Percentiles rank a stretch among this genome's conserved stretches.
Evolutionary conservation across 2,797 vertebrate species (phyloP).

Genomic region (Phoeniculus purpureus): DNA sequence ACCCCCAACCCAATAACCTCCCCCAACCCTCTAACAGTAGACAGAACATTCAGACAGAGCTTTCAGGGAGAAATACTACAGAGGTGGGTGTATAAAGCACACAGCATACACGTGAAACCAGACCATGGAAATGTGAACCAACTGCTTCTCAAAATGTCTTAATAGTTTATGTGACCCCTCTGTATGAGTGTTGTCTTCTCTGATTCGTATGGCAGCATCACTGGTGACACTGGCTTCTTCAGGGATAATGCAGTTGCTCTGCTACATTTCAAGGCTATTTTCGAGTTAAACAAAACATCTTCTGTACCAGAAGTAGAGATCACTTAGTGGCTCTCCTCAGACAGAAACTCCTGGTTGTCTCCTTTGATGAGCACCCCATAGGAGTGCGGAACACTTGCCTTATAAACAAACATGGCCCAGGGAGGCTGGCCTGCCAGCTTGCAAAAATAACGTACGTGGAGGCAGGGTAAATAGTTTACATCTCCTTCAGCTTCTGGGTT

Average conservation of each 20-base stretch:
- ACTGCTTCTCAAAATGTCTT: not conserved
- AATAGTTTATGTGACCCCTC: not conserved
- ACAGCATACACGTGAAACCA: not conserved
- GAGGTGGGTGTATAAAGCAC: not conserved
- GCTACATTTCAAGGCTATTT: slow-evolving; percentile 8
- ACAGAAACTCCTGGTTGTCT: slow-evolving; percentile 15
- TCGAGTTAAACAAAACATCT: slow-evolving; percentile 40
- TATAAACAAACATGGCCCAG: slow-evolving; percentile 43
- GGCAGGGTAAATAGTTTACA: slow-evolving; percentile 67
- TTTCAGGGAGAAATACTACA: not conserved
- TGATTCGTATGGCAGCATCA: not conserved
- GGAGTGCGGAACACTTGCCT: not conserved
- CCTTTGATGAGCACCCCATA: not conserved
- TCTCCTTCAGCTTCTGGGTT: slow-evolving; percentile 48
- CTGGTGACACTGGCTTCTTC: not conserved
- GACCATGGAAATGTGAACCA: not conserved
- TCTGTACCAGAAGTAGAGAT: not conserved
- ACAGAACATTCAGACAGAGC: not conserved
- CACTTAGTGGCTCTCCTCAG: slow-evolving; percentile 34
- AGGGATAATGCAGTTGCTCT: not conserved
- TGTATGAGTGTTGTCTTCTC: not conserved
- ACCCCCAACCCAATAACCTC: not conserved
- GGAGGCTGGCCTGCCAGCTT: not conserved
- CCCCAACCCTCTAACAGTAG: rapidly evolving
- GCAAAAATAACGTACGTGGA: not conserved